Evolutionary conservation across 2,888 invertebrate genomes (phyloP).

Genomic region (Agrochola macilenta): DNA sequence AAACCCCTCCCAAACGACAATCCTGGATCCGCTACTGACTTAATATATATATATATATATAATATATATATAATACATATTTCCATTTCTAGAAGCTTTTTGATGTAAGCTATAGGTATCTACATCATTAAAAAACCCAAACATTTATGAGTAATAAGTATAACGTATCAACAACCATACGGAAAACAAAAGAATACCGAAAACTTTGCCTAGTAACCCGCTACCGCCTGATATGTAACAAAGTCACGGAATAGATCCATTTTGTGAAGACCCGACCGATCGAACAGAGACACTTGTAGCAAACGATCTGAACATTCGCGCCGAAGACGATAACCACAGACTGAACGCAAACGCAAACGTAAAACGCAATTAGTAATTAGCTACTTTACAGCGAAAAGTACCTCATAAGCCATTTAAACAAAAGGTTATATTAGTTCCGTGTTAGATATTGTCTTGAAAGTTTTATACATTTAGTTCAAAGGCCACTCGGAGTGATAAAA

Average conservation of each 20-base stretch:
- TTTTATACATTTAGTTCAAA: slow-evolving; percentile 47
- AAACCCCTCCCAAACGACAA: no score
- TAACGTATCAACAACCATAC: slow-evolving; percentile 7
- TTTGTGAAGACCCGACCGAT: slow-evolving; percentile 54
- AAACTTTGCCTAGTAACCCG: slow-evolving; percentile 46
- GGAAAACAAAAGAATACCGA: slow-evolving; percentile 42
- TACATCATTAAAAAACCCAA: slow-evolving; percentile 12
- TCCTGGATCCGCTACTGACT: no score
- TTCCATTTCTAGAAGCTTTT: not conserved
- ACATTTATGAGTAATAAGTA: slow-evolving; percentile 7
- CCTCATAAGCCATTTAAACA: slow-evolving; percentile 55
- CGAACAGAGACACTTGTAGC: slow-evolving; percentile 63
- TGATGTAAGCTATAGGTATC: no score
- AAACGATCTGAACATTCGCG: slow-evolving; percentile 62
- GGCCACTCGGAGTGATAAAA: slow-evolving; percentile 30
- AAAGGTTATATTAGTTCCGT: slow-evolving; percentile 44
- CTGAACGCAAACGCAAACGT: slow-evolving; percentile 43
- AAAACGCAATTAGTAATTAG: slow-evolving; percentile 58
- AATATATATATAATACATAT: no score
- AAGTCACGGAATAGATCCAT: slow-evolving; percentile 68
- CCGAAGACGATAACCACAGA: slow-evolving; percentile 52
- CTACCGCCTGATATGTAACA: slow-evolving; percentile 55
- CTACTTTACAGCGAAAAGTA: slow-evolving; percentile 53
- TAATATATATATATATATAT: no score
- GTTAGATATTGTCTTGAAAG: slow-evolving; percentile 46